A percentile compares a stretch with the other conserved stretches of the same genome.
These are phyloP conservation scores for Ligdia adustata DNA, from an alignment of 2,888 invertebrate species.

Conservation along the genomic window DNA sequence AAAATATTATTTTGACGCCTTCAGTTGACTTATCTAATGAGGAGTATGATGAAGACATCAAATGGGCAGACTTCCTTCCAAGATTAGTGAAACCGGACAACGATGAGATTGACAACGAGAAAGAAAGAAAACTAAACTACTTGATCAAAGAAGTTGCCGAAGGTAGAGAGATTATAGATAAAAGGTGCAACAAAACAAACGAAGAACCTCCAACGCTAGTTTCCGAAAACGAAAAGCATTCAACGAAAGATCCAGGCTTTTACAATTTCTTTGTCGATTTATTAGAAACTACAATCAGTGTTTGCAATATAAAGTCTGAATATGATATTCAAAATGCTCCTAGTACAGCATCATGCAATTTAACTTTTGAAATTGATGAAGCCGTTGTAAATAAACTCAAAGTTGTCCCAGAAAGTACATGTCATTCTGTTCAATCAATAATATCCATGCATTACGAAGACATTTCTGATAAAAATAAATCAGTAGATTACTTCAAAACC, in stretches of 20 bases:
- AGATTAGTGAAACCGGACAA: constrained; percentile 23
- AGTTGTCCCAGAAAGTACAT: constrained; percentile 11
- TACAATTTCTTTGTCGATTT: constrained; percentile 67
- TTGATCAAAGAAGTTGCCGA: constrained; percentile 32
- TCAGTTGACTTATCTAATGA: constrained; percentile 49
- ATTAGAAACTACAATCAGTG: constrained; percentile 56
- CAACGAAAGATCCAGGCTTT: constrained; percentile 42
- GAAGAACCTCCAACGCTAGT: constrained; percentile 44
- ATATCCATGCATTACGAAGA: not conserved
- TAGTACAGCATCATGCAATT: constrained; percentile 38
- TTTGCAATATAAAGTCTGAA: constrained; percentile 47
- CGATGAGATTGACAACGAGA: constrained; percentile 12
- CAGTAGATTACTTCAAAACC: not conserved
- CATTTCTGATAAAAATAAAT: not conserved
- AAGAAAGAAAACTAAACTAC: constrained; percentile 16
- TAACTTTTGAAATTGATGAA: constrained; percentile 52
- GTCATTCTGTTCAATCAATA: constrained; percentile 7
- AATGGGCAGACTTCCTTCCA: constrained; percentile 28
- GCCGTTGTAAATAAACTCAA: constrained; percentile 46
- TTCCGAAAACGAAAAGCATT: constrained; percentile 32
- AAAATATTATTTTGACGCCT: constrained; percentile 50
- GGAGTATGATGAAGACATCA: constrained; percentile 32
- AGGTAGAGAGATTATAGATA: constrained; percentile 29
- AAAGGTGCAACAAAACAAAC: constrained; percentile 26
- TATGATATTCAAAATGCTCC: constrained; percentile 4